Conservation (phyloP, 2,888 invertebrate species). For the Acleris cristana region DNA sequence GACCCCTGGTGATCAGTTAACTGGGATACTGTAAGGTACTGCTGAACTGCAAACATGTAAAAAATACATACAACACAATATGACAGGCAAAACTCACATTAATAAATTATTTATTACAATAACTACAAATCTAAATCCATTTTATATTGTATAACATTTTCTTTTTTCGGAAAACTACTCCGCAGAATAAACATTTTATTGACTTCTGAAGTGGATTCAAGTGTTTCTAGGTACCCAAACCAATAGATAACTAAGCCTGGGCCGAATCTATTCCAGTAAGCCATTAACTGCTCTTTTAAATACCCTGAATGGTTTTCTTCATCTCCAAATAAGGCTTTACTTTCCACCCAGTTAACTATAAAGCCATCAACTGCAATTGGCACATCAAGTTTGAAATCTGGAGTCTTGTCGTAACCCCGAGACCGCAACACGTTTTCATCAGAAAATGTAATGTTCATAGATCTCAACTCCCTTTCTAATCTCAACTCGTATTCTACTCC, state of each 20-base stretch:
- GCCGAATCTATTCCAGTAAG: slow-evolving; percentile 97
- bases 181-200: slow-evolving; percentile 84
- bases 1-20: too few relatives aligned
- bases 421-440: slow-evolving; percentile 92
- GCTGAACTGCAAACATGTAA: too few relatives aligned
- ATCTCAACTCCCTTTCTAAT: slow-evolving; percentile 85
- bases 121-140: slow-evolving; percentile 53
- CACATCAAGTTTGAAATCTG: slow-evolving; percentile 95
- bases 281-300: slow-evolving; percentile 91
- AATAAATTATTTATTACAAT: neutral
- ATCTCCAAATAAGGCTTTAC: slow-evolving; percentile 97
- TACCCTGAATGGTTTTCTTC: slow-evolving; percentile 91
- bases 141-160: slow-evolving; percentile 77
- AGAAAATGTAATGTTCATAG: slow-evolving; percentile 76
- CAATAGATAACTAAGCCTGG: slow-evolving; percentile 97
- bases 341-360: slow-evolving; percentile 97
- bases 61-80: too few relatives aligned
- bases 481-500: slow-evolving; percentile 94
- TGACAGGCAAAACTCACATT: too few relatives aligned
- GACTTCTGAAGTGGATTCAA: slow-evolving; percentile 87
- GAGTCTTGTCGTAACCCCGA: slow-evolving; percentile 97
- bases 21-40: too few relatives aligned
- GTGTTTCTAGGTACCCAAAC: slow-evolving; percentile 93
- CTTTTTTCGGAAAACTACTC: slow-evolving; percentile 78
- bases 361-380: slow-evolving; percentile 93